Percentiles rank a stretch among this genome's conserved stretches.
Evolutionary conservation across 2,113 vertebrate genomes (phyloP).

Genomic region (Sylvia atricapilla): DNA sequence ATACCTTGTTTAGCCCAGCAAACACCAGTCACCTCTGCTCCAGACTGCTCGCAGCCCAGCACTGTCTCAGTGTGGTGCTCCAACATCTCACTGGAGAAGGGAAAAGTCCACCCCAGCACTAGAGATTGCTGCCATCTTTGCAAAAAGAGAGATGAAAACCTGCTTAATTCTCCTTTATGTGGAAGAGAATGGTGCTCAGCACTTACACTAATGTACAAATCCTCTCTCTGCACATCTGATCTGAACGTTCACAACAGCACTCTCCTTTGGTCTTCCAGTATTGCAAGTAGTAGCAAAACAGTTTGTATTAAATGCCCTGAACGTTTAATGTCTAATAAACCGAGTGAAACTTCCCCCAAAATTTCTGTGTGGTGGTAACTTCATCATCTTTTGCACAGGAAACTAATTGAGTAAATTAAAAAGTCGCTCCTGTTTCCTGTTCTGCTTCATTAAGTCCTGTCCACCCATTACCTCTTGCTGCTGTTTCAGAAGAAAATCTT

Average conservation of each 20-base stretch:
- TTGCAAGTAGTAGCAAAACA: background rate
- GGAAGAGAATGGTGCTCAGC: background rate
- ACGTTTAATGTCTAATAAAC: background rate
- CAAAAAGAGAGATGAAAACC: background rate
- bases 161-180: background rate
- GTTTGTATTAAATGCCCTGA: background rate
- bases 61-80: fast-evolving
- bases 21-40: background rate
- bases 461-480: background rate
- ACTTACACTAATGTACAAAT: background rate
- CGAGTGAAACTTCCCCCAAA: background rate
- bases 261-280: background rate
- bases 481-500: background rate
- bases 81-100: background rate
- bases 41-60: background rate
- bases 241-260: background rate
- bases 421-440: conserved; percentile 21
- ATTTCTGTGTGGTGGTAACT: background rate
- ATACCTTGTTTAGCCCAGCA: background rate
- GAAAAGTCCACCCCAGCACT: background rate
- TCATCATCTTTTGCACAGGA: background rate
- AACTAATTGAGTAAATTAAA: conserved; percentile 20
- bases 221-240: background rate
- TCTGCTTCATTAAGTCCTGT: conserved; percentile 14
- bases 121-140: background rate